Evolutionary conservation across 2,888 invertebrate species (phyloP), one percentile per base, ranked within the genome.

Genomic region (Synanthedon formicaeformis): DNA sequence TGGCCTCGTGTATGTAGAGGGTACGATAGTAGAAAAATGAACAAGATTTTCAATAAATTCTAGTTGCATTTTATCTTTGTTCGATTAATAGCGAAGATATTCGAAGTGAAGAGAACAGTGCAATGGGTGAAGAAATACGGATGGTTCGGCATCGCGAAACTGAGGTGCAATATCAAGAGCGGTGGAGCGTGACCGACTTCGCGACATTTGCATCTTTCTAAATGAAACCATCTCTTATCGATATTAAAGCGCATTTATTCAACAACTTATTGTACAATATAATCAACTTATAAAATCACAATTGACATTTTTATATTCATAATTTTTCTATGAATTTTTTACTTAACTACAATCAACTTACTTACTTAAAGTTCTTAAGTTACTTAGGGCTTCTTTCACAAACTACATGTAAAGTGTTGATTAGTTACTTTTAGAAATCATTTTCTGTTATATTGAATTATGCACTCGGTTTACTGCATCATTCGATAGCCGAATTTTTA

Each of bases 31-130:
- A 66, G 66, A 68, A 74, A 74, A 71, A 68, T 58, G 65, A 68
- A 65, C 63, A 65, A 59, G 65, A 69, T 73, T 76, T 76, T 75
- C 74, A 78, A 77, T 78, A 78, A 78, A 75, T 77, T 75, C 72
- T 72, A 14, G 45, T 63, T 67, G n/a, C 6, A 45, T 34, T 34
- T 34, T 10, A 34, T 34, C 34, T 34, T 34, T 69, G 68, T 68
- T 61, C 76, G 74, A 81, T 82, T 80, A 79, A 81, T 79, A 78
- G 67, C 66, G 65, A 67, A 80, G 75, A 78, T 78, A 75, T 71
- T 67, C 60, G 66, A 72, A 69, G 69, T 71, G 74, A 71, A 63
- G 67, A 69, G 49, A 40, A 51, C 18, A 23, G 13, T 45, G 14
- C 23, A 54, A 54, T 61, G 45, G 45, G 45, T 13, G 45, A n/a